Conservation (phyloP, 2,113 vertebrate species). For the Furnarius figulus region DNA sequence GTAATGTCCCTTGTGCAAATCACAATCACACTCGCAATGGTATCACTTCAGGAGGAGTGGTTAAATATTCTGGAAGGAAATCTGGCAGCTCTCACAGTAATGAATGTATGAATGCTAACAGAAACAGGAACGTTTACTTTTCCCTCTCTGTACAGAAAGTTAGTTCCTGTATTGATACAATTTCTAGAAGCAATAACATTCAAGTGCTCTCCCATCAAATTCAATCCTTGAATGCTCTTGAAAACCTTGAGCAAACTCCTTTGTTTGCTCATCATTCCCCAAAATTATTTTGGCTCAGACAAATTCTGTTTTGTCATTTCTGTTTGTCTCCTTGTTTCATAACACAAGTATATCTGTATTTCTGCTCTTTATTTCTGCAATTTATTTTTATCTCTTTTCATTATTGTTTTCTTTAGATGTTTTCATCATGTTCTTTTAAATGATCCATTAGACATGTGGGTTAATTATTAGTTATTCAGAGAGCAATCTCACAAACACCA, state of each 20-base stretch:
- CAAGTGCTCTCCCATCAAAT: neutral
- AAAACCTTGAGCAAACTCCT: neutral
- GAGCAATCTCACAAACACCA: neutral
- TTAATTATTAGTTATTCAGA: slow-evolving; percentile 12
- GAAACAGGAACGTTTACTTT: neutral
- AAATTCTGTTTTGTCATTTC: neutral
- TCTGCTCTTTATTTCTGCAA: neutral
- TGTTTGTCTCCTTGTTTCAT: neutral
- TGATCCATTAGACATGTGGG: neutral
- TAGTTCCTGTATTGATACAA: neutral
- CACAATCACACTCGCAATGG: neutral
- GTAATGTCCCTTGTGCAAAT: neutral
- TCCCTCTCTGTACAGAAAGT: neutral
- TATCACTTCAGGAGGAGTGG: neutral
- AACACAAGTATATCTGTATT: neutral
- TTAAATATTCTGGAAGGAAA: neutral
- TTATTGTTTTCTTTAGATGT: neutral
- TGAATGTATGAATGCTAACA: neutral
- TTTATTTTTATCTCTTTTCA: slow-evolving; percentile 5
- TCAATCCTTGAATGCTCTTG: neutral
- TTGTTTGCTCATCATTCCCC: neutral
- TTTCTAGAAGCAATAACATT: neutral
- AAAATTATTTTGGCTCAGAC: neutral
- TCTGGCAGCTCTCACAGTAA: neutral
- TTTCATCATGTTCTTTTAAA: neutral